Conservation (phyloP, 37 sponge, comb jelly and placozoan species). For the Diacarnus erythraeanus region DNA sequence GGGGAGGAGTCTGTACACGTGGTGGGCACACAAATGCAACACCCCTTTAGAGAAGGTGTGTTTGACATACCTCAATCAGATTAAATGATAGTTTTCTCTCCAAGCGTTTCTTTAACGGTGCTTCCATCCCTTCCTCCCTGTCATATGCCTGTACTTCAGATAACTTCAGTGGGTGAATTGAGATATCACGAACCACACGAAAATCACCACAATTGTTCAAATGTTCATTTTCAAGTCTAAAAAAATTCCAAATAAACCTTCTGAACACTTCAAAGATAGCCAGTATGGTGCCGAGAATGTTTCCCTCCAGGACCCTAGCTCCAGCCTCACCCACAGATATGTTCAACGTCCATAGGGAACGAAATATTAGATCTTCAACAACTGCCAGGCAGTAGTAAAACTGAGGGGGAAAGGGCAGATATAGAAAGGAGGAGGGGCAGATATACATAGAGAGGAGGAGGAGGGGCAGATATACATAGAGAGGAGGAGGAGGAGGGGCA, state of each 20-base stretch:
- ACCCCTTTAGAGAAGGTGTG: too few relatives aligned
- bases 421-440: not conserved
- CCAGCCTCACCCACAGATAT: conserved; percentile 74
- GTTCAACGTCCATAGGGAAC: conserved; percentile 80
- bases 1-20: too few relatives aligned
- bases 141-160: not conserved
- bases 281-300: conserved; percentile 66
- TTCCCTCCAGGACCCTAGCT: conserved; percentile 1
- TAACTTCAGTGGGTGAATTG: conserved; percentile 56
- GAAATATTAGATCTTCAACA: conserved; percentile 64
- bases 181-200: conserved; percentile 84
- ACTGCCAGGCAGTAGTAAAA: conserved; percentile 73
- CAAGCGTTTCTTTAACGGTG: not conserved
- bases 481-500: not conserved
- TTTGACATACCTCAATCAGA: not conserved
- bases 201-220: conserved; percentile 91
- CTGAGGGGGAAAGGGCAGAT: not conserved
- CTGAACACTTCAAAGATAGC: conserved; percentile 73
- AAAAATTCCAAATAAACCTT: conserved; percentile 90
- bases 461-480: not conserved
- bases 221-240: conserved; percentile 91
- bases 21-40: too few relatives aligned
- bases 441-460: not conserved
- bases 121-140: not conserved
- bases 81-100: not conserved